Conservation (phyloP, 1,140 invertebrate genomes). For the Atta colombica region DNA sequence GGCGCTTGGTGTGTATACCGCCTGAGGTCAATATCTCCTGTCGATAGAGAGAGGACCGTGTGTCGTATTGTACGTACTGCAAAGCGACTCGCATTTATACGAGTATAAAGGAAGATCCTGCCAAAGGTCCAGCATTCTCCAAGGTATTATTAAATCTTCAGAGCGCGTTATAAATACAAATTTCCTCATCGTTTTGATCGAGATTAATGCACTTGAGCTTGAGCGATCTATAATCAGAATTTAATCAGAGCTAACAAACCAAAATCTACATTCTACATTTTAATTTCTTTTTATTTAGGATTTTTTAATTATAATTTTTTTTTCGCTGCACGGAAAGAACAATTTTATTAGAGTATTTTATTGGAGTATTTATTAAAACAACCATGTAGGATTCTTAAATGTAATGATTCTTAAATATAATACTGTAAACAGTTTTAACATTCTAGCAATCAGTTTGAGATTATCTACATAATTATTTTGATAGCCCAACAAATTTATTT, state of each 20-base stretch:
- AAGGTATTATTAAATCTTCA: slow-evolving; percentile 58
- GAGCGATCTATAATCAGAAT: neutral
- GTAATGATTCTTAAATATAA: too few species aligned
- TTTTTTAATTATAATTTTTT: neutral
- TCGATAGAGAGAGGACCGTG: slow-evolving; percentile 64
- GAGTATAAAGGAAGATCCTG: slow-evolving; percentile 52
- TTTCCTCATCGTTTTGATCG: neutral
- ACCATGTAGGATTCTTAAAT: too few species aligned
- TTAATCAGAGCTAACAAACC: neutral
- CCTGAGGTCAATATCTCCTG: slow-evolving; percentile 74
- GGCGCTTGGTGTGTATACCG: slow-evolving; percentile 24
- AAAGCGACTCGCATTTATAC: slow-evolving; percentile 53
- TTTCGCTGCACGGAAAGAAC: too few species aligned
- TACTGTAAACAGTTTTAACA: too few species aligned
- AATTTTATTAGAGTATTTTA: too few species aligned
- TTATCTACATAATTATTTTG: too few species aligned
- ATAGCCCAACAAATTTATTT: too few species aligned
- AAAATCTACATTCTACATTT: neutral
- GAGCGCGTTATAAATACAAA: slow-evolving; percentile 26
- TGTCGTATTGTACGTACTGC: slow-evolving; percentile 2
- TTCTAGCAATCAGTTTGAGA: too few species aligned
- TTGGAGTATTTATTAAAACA: too few species aligned
- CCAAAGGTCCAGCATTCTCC: slow-evolving; percentile 44
- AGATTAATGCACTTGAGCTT: neutral
- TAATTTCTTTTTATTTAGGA: too few species aligned